Base-by-base conservation (phyloP, 2,797 vertebrate species). In the Girardinus metallicus region DNA sequence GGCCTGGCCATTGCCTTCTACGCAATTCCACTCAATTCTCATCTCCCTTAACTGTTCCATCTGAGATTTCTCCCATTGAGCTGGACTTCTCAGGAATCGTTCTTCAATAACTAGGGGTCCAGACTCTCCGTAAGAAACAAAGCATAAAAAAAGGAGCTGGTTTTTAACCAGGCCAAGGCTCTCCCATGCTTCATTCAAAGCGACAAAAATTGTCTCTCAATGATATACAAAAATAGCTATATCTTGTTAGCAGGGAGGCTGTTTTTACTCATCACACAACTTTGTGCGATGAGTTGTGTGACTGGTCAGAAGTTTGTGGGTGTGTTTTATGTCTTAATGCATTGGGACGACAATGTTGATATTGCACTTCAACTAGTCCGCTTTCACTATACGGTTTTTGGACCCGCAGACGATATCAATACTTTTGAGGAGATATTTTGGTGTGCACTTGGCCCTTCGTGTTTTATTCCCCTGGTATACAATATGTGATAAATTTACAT, bases 401-500 rank as follows among this genome's bases (percentile, higher is more conserved):
- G 23, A 55, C 26, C 53, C 4, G 11, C 26, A 55, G 53, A n/a
- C 4, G 26, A 55, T 26, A 55, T n/a, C 21, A 55, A n/a, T 55
- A n/a, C 53, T 55, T 55, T 55, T 55, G 3, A 55, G 26, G 1
- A n/a, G 10, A 10, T 26, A 53, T 53, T 53, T 53, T 53, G 8
- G 51, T 53, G 51, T 53, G 23, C 18, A 1, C 44, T 78, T 80
- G 80, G 57, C 74, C 75, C 64, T 68, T 4, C 26, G 5, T 29
- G 18, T 82, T 73, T 73, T 80, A 82, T 87, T 86, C 86, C 85
- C 62, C 75, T 72, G 75, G 31, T 53, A 23, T 36, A 80, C 46
- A 46, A 73, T 44, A 47, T 15, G 74, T 1, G 4, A 51, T 36
- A 36, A n/a, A 36, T 36, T 39, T 23, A 36, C 12, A 3, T 36